Conservation (phyloP, 2,888 invertebrate genomes). For the Lysandra coridon region DNA sequence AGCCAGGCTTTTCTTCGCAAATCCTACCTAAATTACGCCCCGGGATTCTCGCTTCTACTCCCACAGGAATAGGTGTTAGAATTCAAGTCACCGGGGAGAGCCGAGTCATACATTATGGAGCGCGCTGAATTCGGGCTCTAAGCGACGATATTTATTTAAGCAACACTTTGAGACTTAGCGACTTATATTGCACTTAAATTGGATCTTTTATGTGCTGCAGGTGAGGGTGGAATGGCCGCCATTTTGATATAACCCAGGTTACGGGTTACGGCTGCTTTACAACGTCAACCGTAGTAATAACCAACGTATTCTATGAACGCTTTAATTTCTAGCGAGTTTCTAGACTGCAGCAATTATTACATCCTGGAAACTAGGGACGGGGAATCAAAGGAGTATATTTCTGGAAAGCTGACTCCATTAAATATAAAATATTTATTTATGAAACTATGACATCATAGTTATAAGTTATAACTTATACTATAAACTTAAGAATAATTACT, state of each 20-base stretch:
- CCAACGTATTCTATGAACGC: not conserved
- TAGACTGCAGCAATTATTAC: not conserved
- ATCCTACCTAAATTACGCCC: not conserved
- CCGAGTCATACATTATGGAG: conserved; percentile 27
- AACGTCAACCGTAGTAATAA: not conserved
- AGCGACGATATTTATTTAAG: conserved; percentile 26
- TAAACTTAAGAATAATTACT: too few species aligned
- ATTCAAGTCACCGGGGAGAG: not conserved
- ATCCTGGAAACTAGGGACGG: not conserved
- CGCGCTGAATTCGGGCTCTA: conserved; percentile 5
- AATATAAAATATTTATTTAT: too few species aligned
- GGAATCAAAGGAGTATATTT: not conserved
- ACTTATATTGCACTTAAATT: conserved; percentile 28
- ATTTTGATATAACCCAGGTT: not conserved
- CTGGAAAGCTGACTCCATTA: too few species aligned
- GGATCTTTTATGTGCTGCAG: conserved; percentile 15
- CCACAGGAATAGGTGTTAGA: not conserved
- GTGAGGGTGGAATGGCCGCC: conserved; percentile 2
- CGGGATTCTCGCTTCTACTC: not conserved
- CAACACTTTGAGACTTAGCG: conserved; percentile 19
- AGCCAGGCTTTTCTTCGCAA: not conserved
- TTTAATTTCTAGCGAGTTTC: not conserved
- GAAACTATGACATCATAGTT: too few species aligned
- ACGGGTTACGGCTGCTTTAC: not conserved
- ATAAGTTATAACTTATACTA: too few species aligned